Evolutionary conservation across 2,113 vertebrate species (phyloP), one percentile per base, ranked within the genome.

Genomic region (Mesembrinibis cayennensis): DNA sequence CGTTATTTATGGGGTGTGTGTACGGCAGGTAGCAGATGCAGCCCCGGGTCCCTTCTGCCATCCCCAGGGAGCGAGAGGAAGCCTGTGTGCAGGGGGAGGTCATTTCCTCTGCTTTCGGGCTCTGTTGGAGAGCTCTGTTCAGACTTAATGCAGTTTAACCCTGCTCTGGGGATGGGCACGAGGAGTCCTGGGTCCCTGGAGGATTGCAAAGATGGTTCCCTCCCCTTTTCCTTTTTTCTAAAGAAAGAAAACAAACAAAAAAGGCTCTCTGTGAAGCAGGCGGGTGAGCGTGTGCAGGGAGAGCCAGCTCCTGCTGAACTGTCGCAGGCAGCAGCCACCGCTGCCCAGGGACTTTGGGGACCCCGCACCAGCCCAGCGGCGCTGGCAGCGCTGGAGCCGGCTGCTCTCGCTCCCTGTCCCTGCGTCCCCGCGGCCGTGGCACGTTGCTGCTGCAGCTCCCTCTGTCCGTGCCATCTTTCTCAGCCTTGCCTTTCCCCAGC

Each of bases 401-500:
- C 58, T 34, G 42, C 6, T 29, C 38, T 53, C 3, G 0, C 16
- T 4, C 30, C 9, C 71, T n/a, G 45, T 72, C 63, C 78, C 79
- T 1, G 22, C 0, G 1, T 32, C 49, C 73, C 74, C 73, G 45
- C 0, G 5, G 73, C 59, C 1, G 3, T 27, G 81, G 36, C 62
- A 7, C 7, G 1, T 3, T 3, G 29, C 42, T 49, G 73, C 74
- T 23, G 73, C 69, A 10, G 74, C 66, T 65, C 38, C 61, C 16
- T 53, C 61, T 1, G 0, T 7, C 55, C 3, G 3, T 0, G 5
- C 55, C 0, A 1, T 5, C 19, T 10, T 47, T 8, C 67, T 6
- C n/a, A 40, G 78, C 79, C 55, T 26, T 2, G 15, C 61, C 42
- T 18, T 18, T 49, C 25, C n/a, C 82, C 2, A 0, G 47, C 72